These are phyloP conservation scores for Drosophila hawaiiensis DNA, from an alignment of 2,888 invertebrate species.

Conservation along the genomic window DNA sequence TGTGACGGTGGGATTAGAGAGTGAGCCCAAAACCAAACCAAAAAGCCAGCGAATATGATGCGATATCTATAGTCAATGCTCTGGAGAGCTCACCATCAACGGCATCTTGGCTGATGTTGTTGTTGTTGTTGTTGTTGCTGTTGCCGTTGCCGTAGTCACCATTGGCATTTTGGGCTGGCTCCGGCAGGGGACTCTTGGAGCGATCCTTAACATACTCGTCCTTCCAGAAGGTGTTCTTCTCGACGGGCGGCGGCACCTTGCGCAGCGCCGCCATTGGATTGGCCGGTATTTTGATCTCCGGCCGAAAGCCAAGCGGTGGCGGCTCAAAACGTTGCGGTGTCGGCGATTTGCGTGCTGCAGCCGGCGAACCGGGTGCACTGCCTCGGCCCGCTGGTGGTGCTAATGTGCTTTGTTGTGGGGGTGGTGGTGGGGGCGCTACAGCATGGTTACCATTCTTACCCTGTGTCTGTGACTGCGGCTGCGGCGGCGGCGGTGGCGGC, in stretches of 20 bases:
- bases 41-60: slow-evolving; percentile 64
- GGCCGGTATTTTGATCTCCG: slow-evolving; percentile 91
- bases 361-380: slow-evolving; percentile 85
- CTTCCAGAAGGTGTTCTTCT: slow-evolving; percentile 88
- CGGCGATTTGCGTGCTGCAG: slow-evolving; percentile 84
- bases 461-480: slow-evolving; percentile 53
- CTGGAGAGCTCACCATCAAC: slow-evolving; percentile 70
- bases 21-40: slow-evolving; percentile 55
- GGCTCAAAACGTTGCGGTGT: slow-evolving; percentile 86
- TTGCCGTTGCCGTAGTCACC: slow-evolving; percentile 29
- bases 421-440: slow-evolving; percentile 85
- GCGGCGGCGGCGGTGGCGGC: slow-evolving; percentile 86
- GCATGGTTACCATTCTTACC: slow-evolving; percentile 85
- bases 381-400: slow-evolving; percentile 84
- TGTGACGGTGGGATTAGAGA: slow-evolving; percentile 51
- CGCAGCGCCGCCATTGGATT: slow-evolving; percentile 90
- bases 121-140: slow-evolving; percentile 36
- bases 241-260: slow-evolving; percentile 89
- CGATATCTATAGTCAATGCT: slow-evolving; percentile 48
- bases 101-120: slow-evolving; percentile 45
- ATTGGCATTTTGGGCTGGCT: slow-evolving; percentile 36
- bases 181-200: slow-evolving; percentile 85
- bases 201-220: slow-evolving; percentile 86
- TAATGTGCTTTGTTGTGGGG: slow-evolving; percentile 77
- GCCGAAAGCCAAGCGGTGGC: slow-evolving; percentile 87